Base-by-base conservation (phyloP, 1,140 invertebrate species). In the Vanessa tameamea region DNA sequence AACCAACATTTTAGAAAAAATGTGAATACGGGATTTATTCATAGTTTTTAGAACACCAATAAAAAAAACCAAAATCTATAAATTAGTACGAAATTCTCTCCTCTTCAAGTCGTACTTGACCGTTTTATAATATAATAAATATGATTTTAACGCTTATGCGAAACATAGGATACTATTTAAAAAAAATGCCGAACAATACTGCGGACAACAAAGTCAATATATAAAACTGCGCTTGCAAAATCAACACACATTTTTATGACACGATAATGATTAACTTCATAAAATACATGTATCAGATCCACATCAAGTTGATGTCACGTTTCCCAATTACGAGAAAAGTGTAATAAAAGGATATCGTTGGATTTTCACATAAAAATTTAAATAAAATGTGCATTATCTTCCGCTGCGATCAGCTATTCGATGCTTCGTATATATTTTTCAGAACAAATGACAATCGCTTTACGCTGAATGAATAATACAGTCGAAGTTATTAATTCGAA, bases 321-420 rank as follows among this genome's bases (percentile, higher is more conserved):
- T 57, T 73, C 71, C 55, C 69, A 76, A 68, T 72, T 76, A 76
- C 68, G 16, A 31, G 50, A 37, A 53, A 47, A 63, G 64, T 47
- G 50, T 73, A 68, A 73, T 68, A 73, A 73, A 73, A 50, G 48
- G 68, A 59, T 67, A 69, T 57, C 63, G 69, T 55, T 59, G 50
- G 59, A 37, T 51, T 61, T 43, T 31, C 63, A 55, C 65, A 59
- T 65, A 70, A 50, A 65, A 73, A 64, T 57, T 71, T 76, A 31
- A 57, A 71, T 71, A 71, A 66, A 64, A 69, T 69, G 55, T 72
- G 69, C 69, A 65, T 76, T 71, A 71, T 76, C 72, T 57, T 57
- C 37, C 13, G 68, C 53, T 47, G 43, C 37, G 55, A 59, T 69
- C 47, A 55, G 20, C 61, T 70, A 59, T 69, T 47, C 43, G 31